phyloP scores from a whole-genome alignment of 2,888 invertebrate species.

The Iselma pallidipennis region DNA sequence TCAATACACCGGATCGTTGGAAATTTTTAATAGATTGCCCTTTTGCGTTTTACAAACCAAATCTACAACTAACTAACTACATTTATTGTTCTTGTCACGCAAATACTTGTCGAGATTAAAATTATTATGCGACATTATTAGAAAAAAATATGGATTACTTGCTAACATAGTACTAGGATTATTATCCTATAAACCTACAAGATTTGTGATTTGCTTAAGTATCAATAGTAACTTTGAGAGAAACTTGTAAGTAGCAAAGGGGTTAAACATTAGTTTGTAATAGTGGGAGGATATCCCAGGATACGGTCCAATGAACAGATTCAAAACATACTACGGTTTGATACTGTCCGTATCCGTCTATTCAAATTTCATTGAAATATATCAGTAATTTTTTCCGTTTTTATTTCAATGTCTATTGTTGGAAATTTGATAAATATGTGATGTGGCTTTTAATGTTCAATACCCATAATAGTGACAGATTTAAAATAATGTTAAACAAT shows the following conservation, averaged over 20 bases:
- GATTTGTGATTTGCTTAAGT: slow-evolving; percentile 18
- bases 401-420: too few species aligned
- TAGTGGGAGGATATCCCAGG: not conserved
- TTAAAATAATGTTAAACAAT: too few species aligned
- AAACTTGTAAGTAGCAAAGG: not conserved
- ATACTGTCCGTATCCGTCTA: too few species aligned
- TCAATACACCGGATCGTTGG: not conserved
- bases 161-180: slow-evolving; percentile 13
- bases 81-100: slow-evolving; percentile 18
- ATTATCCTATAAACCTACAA: too few species aligned
- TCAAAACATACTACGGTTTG: too few species aligned
- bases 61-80: slow-evolving; percentile 9
- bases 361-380: too few species aligned
- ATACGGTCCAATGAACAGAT: not conserved
- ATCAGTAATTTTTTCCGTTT: too few species aligned
- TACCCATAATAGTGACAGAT: too few species aligned
- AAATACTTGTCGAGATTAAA: slow-evolving; percentile 10
- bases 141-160: slow-evolving; percentile 16
- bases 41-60: slow-evolving; percentile 17
- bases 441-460: too few species aligned
- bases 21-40: slow-evolving; percentile 12
- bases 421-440: too few species aligned
- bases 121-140: slow-evolving; percentile 14
- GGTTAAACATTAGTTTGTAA: not conserved
- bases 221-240: slow-evolving; percentile 6